phyloP scores from a whole-genome alignment of 1,140 invertebrate genomes.

The Caerostris extrusa region DNA sequence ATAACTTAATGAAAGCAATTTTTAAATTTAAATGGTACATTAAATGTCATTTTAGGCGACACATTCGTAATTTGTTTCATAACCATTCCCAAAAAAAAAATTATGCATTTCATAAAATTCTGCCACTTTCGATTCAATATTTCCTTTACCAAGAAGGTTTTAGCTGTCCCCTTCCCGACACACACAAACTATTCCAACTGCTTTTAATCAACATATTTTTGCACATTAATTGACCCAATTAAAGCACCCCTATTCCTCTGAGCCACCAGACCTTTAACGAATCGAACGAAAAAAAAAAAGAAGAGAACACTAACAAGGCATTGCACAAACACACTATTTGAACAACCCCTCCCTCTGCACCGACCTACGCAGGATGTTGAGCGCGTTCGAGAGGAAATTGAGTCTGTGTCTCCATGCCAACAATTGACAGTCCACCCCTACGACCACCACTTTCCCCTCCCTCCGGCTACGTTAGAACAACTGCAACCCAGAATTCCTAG shows the following conservation, averaged over 20 bases:
- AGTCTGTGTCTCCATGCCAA: conserved; percentile 77
- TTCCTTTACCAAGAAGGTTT: too few relatives aligned
- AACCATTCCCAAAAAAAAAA: too few relatives aligned
- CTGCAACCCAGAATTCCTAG: conserved; percentile 28
- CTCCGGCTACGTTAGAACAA: neutral
- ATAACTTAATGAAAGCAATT: too few relatives aligned
- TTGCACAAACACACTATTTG: conserved; percentile 14
- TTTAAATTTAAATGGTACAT: too few relatives aligned
- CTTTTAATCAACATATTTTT: conserved; percentile 25
- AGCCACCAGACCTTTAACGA: neutral
- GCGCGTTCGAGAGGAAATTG: conserved; percentile 74
- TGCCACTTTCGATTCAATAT: too few relatives aligned
- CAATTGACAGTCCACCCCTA: conserved; percentile 68
- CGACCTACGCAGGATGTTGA: conserved; percentile 73
- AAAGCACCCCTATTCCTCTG: neutral
- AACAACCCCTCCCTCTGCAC: neutral
- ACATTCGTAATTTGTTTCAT: too few relatives aligned
- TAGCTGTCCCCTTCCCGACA: neutral
- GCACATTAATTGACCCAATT: conserved; percentile 2
- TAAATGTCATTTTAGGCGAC: too few relatives aligned
- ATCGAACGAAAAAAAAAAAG: neutral
- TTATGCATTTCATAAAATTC: too few relatives aligned
- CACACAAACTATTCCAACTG: neutral
- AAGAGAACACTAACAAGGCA: neutral
- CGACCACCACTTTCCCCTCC: too few relatives aligned